Percentiles rank a stretch among this genome's conserved stretches.
phyloP scores from a whole-genome alignment of 2,113 vertebrate genomes.

The Pterocles gutturalis region DNA sequence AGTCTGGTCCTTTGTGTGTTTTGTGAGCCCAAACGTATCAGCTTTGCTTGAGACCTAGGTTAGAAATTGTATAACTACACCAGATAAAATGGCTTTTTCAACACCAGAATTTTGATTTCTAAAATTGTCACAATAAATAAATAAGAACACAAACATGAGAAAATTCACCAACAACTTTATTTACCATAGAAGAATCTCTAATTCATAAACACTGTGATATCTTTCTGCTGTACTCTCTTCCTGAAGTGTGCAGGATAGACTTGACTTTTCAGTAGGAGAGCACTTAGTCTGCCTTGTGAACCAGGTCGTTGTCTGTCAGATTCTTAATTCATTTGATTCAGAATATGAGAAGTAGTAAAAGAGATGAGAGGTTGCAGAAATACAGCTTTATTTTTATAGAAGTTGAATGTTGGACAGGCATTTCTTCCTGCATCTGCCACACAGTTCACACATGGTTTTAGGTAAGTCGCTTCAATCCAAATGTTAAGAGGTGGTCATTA shows the following conservation, averaged over 20 bases:
- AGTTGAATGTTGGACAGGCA: background rate
- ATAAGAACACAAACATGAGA: background rate
- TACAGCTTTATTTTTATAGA: background rate
- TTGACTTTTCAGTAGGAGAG: background rate
- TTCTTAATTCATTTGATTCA: background rate
- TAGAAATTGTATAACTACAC: background rate
- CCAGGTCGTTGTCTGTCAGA: background rate
- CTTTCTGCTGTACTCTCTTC: background rate
- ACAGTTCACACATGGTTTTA: background rate
- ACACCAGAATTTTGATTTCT: background rate
- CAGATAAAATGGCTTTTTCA: background rate
- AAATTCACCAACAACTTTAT: background rate
- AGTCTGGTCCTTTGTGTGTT: background rate
- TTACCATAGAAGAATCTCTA: background rate
- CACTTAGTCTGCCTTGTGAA: background rate
- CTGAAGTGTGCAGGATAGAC: background rate
- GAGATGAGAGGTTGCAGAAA: background rate
- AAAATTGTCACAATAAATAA: background rate
- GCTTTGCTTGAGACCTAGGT: background rate
- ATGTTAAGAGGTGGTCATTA: background rate
- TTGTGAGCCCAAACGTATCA: background rate
- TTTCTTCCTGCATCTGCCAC: background rate
- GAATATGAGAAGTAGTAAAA: background rate
- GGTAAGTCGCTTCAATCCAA: background rate
- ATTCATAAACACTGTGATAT: background rate